Base-by-base conservation (phyloP, 2,888 invertebrate genomes). In the Hirudinaria manillensis region DNA sequence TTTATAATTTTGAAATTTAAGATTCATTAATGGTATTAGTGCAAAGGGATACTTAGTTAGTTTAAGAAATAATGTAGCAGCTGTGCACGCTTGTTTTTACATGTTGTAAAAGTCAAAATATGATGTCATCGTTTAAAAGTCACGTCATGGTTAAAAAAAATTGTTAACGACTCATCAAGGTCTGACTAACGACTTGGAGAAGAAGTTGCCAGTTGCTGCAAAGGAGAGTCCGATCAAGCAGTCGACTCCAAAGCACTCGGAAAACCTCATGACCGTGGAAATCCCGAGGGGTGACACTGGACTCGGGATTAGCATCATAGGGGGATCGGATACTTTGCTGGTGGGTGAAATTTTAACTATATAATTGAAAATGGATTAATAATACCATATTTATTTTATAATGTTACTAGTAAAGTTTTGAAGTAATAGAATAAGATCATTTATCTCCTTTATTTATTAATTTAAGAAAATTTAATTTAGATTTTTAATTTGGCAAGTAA, bases 261-360 rank as follows among this genome's bases (percentile, higher is more conserved):
- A 73, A 24, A 55, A 27, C 36, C 45, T 34, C 34, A 29, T 65
- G 0, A 89, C 90, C 74, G 93, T 99, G 81, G 96, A 97, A 85
- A 91, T 99, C 80, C 90, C 90, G 82, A 91, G 93, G 77, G 93
- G 93, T 77, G 92, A 90, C 80, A 91, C 93, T 80, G 91, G 92
- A 0, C 89, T 98, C 0, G 98, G 98, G 0, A 87, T 97, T 0
- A 90, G 91, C 77, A 91, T 98, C 77, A 89, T 94, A 7, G 98
- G 98, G 16, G 98, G 98, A 78, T 91, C 91, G 78, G 96, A 98
- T 83, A 96, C 96, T 3, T 86, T 89, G 38, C 83, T 89, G 82
- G 89, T 88, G 81, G 84, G 85, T 76, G 2, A 16, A 45, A 45
- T 45, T 45, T 16, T 45, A 45, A 45, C 1, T 10, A 45, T 16